Evolutionary conservation across 2,888 invertebrate genomes (phyloP).

Genomic region (Plagiodera versicolora): DNA sequence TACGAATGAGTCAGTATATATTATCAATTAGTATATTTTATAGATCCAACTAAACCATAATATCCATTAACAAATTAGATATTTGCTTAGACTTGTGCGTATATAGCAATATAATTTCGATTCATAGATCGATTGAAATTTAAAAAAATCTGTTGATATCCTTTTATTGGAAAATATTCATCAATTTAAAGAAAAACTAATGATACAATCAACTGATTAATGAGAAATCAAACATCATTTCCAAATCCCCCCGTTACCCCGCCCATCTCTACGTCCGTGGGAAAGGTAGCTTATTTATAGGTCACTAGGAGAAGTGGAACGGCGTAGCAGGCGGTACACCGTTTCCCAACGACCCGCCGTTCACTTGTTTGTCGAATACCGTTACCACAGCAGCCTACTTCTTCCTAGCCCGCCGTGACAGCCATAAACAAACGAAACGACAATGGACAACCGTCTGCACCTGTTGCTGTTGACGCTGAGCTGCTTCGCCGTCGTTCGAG

Average conservation of each 20-base stretch:
- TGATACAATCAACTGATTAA: too few species aligned
- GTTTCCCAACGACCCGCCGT: background rate
- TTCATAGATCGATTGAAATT: too few species aligned
- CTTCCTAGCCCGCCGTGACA: background rate
- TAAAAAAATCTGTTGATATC: too few species aligned
- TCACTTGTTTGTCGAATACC: conserved; percentile 13
- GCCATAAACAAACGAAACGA: conserved; percentile 5
- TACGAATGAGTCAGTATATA: too few species aligned
- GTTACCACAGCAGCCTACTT: conserved; percentile 6
- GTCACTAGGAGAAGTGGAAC: conserved; percentile 10
- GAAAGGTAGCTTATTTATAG: conserved; percentile 16
- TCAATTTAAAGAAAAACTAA: too few species aligned
- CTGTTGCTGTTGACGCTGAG: conserved; percentile 24
- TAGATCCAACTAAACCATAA: too few species aligned
- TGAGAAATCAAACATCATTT: background rate
- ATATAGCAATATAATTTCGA: too few species aligned
- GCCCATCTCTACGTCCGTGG: conserved; percentile 16
- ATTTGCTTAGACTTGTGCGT: too few species aligned
- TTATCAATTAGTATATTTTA: too few species aligned
- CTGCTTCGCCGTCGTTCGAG: conserved; percentile 23
- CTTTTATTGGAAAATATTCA: too few species aligned
- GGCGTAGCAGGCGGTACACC: background rate
- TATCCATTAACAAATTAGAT: too few species aligned
- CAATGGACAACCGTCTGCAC: conserved; percentile 17
- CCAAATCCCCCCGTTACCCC: background rate